Conservation (phyloP, 2,888 invertebrate species). For the Bimastos eiseni region DNA sequence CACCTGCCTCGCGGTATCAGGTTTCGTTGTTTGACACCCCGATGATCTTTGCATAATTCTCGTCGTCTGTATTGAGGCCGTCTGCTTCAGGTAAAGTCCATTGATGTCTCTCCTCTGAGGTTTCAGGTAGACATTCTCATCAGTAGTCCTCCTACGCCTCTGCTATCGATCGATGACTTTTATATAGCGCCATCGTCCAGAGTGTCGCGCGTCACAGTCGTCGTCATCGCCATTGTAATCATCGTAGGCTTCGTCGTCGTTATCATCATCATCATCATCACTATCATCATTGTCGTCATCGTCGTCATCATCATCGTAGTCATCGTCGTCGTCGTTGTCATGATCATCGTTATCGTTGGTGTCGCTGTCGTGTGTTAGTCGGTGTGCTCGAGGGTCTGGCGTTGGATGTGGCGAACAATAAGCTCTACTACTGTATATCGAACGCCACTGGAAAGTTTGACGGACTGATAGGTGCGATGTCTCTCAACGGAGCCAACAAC, state of each 20-base stretch:
- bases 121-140: too few relatives aligned
- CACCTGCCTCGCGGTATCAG: too few relatives aligned
- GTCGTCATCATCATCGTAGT: not conserved
- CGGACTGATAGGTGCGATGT: not conserved
- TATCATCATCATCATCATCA: too few relatives aligned
- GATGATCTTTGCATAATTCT: too few relatives aligned
- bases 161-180: too few relatives aligned
- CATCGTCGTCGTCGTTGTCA: not conserved
- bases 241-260: not conserved
- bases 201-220: too few relatives aligned
- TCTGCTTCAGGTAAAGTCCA: too few relatives aligned
- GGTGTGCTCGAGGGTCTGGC: slow-evolving; percentile 20
- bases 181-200: too few relatives aligned
- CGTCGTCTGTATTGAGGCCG: too few relatives aligned
- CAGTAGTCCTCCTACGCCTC: too few relatives aligned
- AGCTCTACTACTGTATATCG: not conserved
- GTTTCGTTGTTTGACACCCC: too few relatives aligned
- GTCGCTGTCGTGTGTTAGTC: not conserved
- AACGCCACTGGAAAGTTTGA: not conserved
- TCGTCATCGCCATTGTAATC: not conserved
- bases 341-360: not conserved
- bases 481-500: not conserved
- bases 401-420: not conserved
- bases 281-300: not conserved
- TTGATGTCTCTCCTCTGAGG: too few relatives aligned